Conservation (phyloP, 1,140 invertebrate genomes). For the Hylaeus volcanicus region DNA sequence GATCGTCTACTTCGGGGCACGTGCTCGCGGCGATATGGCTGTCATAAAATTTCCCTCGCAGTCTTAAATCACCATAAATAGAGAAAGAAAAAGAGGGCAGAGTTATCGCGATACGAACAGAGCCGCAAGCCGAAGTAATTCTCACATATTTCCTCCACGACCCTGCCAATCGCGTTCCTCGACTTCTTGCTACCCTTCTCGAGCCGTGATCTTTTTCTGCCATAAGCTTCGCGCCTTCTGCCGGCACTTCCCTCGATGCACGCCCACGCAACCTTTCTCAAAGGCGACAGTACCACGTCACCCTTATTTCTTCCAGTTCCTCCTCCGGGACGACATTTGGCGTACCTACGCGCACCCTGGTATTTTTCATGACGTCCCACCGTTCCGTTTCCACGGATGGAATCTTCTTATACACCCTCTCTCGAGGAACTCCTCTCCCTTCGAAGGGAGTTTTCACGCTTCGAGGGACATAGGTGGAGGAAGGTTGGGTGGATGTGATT, state of each 20-base stretch:
- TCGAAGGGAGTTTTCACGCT: not conserved
- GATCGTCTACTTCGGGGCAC: too few species aligned
- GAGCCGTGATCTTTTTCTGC: not conserved
- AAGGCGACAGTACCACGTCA: not conserved
- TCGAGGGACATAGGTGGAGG: too few species aligned
- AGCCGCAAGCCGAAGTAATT: slow-evolving; percentile 3
- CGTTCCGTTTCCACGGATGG: not conserved
- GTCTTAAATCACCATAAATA: too few species aligned
- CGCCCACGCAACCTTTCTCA: not conserved
- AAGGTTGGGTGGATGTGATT: too few species aligned
- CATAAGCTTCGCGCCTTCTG: not conserved
- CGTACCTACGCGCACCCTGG: not conserved
- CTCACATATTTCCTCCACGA: not conserved
- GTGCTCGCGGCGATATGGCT: too few species aligned
- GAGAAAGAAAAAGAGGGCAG: not conserved
- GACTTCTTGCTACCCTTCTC: not conserved
- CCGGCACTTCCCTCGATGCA: not conserved
- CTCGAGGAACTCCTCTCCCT: not conserved
- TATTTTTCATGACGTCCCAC: slow-evolving; percentile 2
- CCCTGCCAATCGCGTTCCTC: not conserved
- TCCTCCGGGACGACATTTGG: slow-evolving; percentile 9
- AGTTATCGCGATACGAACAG: not conserved
- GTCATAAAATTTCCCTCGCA: too few species aligned
- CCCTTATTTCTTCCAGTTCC: not conserved
- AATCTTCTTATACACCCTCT: too few species aligned